Base-by-base conservation (phyloP, 2,797 vertebrate species). In the Urophycis tenuis region DNA sequence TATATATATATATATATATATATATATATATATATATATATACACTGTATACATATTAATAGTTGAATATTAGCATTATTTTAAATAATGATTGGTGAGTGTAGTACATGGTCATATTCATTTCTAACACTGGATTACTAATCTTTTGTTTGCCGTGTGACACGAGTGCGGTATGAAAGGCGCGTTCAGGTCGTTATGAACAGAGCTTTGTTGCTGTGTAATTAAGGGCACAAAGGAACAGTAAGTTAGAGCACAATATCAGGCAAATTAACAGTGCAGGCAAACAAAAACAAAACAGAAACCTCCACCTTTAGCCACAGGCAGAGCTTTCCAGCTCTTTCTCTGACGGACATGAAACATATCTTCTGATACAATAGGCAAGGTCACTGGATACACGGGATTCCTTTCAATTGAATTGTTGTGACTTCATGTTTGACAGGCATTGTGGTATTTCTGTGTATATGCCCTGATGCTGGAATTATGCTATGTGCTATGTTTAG, bases 361-460 rank as follows among this genome's bases (percentile, higher is more conserved):
- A 86, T 86, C 87, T 75, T 80, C 67, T 64, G 14, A 74, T 75
- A 90, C 85, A 91, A 89, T 79, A 77, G 83, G 70, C 77, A 74
- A 60, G 49, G 88, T 85, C 86, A 90, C 60, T 15, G 71, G 85
- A 90, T 85, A 84, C 80, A 77, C 71, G 78, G 71, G 78, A 81
- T 85, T 86, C 77, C 78, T 88, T 81, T 83, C 83, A 88, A 84
- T 81, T 74, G 82, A 75, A 83, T 83, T 75, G 75, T 81, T 78
- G 83, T 70, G 41, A 72, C 60, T 80, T 72, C 70, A 73, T 78
- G 70, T 78, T 72, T 81, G 78, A 83, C 74, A 83, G 81, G 82
- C 74, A 77, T 77, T 77, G 75, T 34, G 72, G 80, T 69, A 60
- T 17, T 53, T 60, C 53, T 1, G 53, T 60, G 22, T 25, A 19